These are phyloP conservation scores for Allolobophora icterica DNA, from an alignment of 2,888 invertebrate genomes.

Conservation along the genomic window DNA sequence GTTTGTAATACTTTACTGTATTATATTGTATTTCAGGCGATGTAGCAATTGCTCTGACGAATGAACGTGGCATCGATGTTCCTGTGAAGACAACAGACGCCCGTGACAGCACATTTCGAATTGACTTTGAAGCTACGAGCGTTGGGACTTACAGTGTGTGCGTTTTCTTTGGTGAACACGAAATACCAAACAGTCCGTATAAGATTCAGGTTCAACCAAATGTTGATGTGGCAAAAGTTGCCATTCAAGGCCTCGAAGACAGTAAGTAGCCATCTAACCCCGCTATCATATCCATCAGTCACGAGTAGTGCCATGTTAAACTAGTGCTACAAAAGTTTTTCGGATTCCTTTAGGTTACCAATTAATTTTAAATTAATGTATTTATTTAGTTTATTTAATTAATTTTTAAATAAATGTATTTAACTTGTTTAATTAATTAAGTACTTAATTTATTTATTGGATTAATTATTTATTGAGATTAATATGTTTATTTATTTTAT, in stretches of 20 bases:
- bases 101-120: slow-evolving; percentile 59
- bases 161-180: slow-evolving; percentile 63
- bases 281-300: no score
- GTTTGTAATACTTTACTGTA: no score
- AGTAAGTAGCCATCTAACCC: slow-evolving; percentile 73
- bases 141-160: slow-evolving; percentile 61
- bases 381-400: background rate
- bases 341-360: no score
- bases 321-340: no score
- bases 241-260: slow-evolving; percentile 83
- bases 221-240: slow-evolving; percentile 82
- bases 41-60: slow-evolving; percentile 68
- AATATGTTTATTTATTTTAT: no score
- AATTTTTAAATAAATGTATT: background rate
- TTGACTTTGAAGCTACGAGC: slow-evolving; percentile 61
- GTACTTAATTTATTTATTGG: no score
- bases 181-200: slow-evolving; percentile 64
- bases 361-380: no score
- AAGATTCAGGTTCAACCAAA: slow-evolving; percentile 63
- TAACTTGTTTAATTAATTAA: no score
- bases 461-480: no score
- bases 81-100: slow-evolving; percentile 79
- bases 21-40: slow-evolving; percentile 61
- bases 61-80: slow-evolving; percentile 71
- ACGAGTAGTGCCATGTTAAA: no score